Base-by-base conservation (phyloP, 2,113 vertebrate species). In the Tetraodon nigroviridis region DNA sequence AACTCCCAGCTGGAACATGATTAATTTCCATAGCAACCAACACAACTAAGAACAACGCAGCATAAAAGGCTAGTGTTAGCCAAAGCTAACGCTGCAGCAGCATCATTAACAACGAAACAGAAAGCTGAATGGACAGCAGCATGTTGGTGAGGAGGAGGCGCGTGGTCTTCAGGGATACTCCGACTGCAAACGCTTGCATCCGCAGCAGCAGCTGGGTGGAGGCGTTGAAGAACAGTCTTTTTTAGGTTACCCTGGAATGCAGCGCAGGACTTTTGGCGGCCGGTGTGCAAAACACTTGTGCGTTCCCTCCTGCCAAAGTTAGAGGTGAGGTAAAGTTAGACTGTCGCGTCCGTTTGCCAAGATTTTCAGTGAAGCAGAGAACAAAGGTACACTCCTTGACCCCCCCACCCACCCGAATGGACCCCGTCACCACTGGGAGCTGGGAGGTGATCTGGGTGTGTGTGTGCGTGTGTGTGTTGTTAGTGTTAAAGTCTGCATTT, bases 371-470 rank as follows among this genome's bases (percentile, higher is more conserved):
- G 61, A 68, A 79, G 37, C 21, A 66, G 55, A 72, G 54, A 13
- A 71, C 32, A 37, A 37, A 77, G 69, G 29, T 53, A 51, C 64
- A 67, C 58, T 32, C 29, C 29, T 5, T 24, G 22, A 4, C 24
- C 24, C 24, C 24, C 24, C 24, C 24, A 3, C 24, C 24, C 3
- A 27, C 65, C 46, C 65, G 78, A 69, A 73, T 66, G 69, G 56
- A 72, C 76, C 58, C 77, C 73, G 76, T 82, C 69, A 69, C 54
- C 51, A 48, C 73, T 61, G 57, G 58, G 61, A 69, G 63, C 47
- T 75, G 55, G 56, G 67, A 50, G 58, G 69, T 55, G 81, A 55
- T 24, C 63, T 60, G 65, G 45, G 37, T 47, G 27, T 56, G 27
- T 60, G 53, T 56, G 27, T 60, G 53, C 52, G 20, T 71, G 66